These are phyloP conservation scores for Oncorhynchus clarkii DNA, from an alignment of 2,113 vertebrate species.

Conservation along the genomic window DNA sequence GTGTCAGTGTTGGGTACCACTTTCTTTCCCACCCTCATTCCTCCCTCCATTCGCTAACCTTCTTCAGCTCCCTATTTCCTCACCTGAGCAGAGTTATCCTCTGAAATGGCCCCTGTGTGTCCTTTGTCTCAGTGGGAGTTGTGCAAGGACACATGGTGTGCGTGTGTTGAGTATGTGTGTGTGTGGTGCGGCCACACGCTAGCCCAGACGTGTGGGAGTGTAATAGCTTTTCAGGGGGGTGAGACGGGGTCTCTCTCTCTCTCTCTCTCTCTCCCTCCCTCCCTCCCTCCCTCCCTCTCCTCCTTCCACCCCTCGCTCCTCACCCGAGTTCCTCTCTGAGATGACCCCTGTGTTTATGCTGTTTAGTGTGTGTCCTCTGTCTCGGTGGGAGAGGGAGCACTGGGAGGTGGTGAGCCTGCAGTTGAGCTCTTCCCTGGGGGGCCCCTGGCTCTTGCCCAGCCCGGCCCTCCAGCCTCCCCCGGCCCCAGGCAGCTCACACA, in stretches of 20 bases:
- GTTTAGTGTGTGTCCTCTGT: not conserved
- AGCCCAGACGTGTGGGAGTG: not conserved
- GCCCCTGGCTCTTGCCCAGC: constrained; percentile 3
- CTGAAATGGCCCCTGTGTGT: no score
- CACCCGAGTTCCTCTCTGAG: constrained; percentile 46
- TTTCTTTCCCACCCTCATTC: no score
- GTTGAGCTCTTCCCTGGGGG: constrained; percentile 55
- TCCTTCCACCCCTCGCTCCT: not conserved
- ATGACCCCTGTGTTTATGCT: constrained; percentile 14
- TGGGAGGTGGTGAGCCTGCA: constrained; percentile 79
- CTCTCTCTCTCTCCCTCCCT: not conserved
- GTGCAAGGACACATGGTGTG: constrained; percentile 50
- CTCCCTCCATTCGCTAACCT: no score
- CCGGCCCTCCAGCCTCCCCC: constrained; percentile 30
- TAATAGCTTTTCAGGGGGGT: constrained; percentile 63
- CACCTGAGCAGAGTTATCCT: no score
- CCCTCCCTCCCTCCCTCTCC: not conserved
- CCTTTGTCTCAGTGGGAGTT: not conserved
- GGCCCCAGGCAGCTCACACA: constrained; percentile 79
- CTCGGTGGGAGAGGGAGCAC: constrained; percentile 43
- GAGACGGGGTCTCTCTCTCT: constrained; percentile 6
- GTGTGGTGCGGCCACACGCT: not conserved
- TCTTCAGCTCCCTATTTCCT: no score
- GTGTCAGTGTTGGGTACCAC: no score
- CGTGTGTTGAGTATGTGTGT: no score